These are phyloP conservation scores for Cichlasoma orientale DNA, from an alignment of 2,797 vertebrate genomes.

Conservation along the genomic window DNA sequence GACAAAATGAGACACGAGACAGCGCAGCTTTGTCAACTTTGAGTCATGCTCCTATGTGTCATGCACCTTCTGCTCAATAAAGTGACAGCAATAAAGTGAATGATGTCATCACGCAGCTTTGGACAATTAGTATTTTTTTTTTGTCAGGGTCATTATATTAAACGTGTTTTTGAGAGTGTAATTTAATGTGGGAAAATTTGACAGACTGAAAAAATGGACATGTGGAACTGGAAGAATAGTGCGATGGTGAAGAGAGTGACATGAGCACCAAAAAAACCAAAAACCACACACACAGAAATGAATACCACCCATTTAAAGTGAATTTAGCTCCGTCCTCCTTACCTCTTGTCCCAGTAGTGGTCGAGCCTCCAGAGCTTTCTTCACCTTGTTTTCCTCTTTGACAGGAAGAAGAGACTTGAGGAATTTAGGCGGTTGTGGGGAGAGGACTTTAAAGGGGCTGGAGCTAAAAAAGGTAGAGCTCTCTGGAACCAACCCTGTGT, in stretches of 20 bases:
- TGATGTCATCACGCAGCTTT: conserved; percentile 3
- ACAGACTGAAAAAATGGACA: conserved; percentile 10
- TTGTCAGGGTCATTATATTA: background rate
- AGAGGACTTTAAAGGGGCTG: conserved; percentile 94
- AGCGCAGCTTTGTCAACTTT: conserved; percentile 11
- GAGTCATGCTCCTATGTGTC: conserved; percentile 54
- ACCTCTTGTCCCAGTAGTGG: conserved; percentile 96
- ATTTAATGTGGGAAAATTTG: conserved; percentile 15
- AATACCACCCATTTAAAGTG: background rate
- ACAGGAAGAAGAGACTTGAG: conserved; percentile 96
- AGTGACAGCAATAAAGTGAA: conserved; percentile 3
- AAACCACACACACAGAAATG: background rate
- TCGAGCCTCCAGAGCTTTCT: conserved; percentile 86
- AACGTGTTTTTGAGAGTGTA: conserved; percentile 13
- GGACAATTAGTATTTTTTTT: background rate
- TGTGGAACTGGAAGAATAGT: background rate
- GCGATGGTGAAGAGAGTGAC: background rate
- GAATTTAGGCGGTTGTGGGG: conserved; percentile 95
- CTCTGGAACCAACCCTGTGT: conserved; percentile 83
- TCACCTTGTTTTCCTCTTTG: conserved; percentile 91
- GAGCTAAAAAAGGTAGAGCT: conserved; percentile 86
- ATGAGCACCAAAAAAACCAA: background rate
- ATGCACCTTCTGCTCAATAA: conserved; percentile 24
- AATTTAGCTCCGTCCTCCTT: conserved; percentile 42
- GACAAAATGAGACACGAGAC: conserved; percentile 16